Evolutionary conservation across 1,140 invertebrate species (phyloP).

Genomic region (Drosophila takahashii): DNA sequence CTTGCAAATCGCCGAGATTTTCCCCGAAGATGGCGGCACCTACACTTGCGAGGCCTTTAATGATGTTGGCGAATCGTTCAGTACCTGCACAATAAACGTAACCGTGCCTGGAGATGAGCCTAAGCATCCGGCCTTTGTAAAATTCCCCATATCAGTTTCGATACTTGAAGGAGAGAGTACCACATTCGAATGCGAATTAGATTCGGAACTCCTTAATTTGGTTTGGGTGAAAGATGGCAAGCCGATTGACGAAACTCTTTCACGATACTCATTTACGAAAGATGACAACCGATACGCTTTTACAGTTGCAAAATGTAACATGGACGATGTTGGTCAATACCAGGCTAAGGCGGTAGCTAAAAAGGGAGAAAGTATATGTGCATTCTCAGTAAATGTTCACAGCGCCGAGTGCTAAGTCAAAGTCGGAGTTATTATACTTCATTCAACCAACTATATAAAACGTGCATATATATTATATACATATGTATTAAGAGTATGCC

Average conservation of each 20-base stretch:
- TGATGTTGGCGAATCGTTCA: constrained; percentile 96
- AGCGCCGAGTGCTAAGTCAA: constrained; percentile 42
- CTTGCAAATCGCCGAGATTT: constrained; percentile 96
- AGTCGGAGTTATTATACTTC: background rate
- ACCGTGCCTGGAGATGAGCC: constrained; percentile 94
- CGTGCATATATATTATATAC: constrained; percentile 1
- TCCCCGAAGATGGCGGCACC: constrained; percentile 94
- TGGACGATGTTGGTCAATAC: constrained; percentile 95
- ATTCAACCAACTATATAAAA: background rate
- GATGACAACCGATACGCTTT: constrained; percentile 91
- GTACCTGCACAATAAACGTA: constrained; percentile 94
- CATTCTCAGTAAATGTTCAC: constrained; percentile 94
- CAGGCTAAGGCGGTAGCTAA: constrained; percentile 93
- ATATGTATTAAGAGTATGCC: constrained; percentile 10
- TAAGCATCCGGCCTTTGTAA: constrained; percentile 92
- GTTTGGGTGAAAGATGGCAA: constrained; percentile 97
- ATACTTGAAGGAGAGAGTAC: constrained; percentile 92
- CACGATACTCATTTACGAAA: constrained; percentile 92
- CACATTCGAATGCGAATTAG: constrained; percentile 86
- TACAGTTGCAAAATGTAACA: constrained; percentile 90
- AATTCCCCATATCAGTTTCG: constrained; percentile 95
- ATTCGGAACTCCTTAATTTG: constrained; percentile 86
- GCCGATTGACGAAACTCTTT: constrained; percentile 90
- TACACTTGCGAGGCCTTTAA: constrained; percentile 99
- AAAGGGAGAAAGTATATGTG: constrained; percentile 91